Base-by-base conservation (phyloP, 2,113 vertebrate genomes). In the Meriones unguiculatus region DNA sequence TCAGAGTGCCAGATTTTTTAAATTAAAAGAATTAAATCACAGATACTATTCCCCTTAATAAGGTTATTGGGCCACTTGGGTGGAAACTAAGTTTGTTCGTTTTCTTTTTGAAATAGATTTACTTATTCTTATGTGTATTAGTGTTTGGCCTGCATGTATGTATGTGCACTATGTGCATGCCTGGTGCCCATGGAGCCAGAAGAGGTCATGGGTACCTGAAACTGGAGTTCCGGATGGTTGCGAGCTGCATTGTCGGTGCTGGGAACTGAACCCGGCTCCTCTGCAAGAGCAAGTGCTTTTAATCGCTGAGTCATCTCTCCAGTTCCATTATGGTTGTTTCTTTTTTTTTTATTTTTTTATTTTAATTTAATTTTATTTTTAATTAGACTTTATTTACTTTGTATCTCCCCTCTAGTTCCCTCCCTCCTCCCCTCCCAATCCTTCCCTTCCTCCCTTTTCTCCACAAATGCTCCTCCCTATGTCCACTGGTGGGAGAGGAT, bases 1-100 rank as follows among this genome's bases (percentile, higher is more conserved):
- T 87, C 25, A 92, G 59, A 93, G 46, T 12, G 14, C 84, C 30
- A 65, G 50, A 70, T 32, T 91, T 62, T 81, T 92, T 80, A 92
- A 97, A 80, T 20, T 88, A n/a, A 70, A 94, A 77, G 9, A 73
- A 75, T 89, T n/a, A 84, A 89, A 15, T 94, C 59, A 96, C 46
- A 46, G 18, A 75, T 86, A 73, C 75, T 89, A 5, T 86, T 96
- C 13, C 69, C 50, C 11, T 50, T 89, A 90, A 65, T 69, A 90
- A 6, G 2, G 7, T 57, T 72, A 65, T n/a, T 77, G 28, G 17
- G 46, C 41, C 32, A 80, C 70, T 76, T 91, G 32, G 84, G 3
- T 78, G 50, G 54, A 22, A 24, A 25, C 38, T 18, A 78, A 64
- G 14, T 54, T 18, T 87, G 11, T 35, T 70, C 17, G 13, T 87